phyloP scores from a whole-genome alignment of 2,888 invertebrate genomes.

The Galeruca laticollis region DNA sequence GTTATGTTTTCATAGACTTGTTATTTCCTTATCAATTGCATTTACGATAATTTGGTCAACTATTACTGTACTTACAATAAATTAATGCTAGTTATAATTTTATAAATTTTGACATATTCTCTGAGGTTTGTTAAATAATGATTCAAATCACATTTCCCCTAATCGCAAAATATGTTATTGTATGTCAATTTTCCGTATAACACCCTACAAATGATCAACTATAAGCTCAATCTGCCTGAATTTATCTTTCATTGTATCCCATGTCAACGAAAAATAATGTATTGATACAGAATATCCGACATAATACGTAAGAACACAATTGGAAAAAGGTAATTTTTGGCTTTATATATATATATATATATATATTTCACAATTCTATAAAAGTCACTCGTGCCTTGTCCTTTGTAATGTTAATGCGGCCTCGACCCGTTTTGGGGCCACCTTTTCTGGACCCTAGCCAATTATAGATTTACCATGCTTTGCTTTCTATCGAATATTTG shows the following conservation, averaged over 20 bases:
- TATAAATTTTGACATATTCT: neutral
- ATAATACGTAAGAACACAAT: constrained; percentile 38
- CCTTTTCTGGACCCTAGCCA: constrained; percentile 39
- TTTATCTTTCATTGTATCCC: constrained; percentile 35
- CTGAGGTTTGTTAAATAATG: neutral
- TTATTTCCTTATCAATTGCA: too few relatives aligned
- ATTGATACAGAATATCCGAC: constrained; percentile 33
- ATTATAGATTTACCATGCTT: constrained; percentile 39
- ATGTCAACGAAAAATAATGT: constrained; percentile 37
- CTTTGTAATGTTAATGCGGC: constrained; percentile 37
- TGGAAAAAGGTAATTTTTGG: constrained; percentile 42
- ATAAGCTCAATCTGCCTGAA: neutral
- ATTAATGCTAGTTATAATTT: too few relatives aligned
- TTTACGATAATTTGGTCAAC: too few relatives aligned
- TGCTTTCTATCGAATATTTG: constrained; percentile 36
- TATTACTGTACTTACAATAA: too few relatives aligned
- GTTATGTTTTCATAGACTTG: too few relatives aligned
- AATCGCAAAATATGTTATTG: neutral
- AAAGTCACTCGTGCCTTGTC: constrained; percentile 45
- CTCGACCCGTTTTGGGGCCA: constrained; percentile 37
- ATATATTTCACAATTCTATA: constrained; percentile 32
- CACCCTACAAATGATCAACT: constrained; percentile 1
- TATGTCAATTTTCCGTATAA: constrained; percentile 1
- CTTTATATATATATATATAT: constrained; percentile 30
- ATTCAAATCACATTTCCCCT: neutral